Evolutionary conservation across 2,113 vertebrate genomes (phyloP).

Genomic region (Perca flavescens): DNA sequence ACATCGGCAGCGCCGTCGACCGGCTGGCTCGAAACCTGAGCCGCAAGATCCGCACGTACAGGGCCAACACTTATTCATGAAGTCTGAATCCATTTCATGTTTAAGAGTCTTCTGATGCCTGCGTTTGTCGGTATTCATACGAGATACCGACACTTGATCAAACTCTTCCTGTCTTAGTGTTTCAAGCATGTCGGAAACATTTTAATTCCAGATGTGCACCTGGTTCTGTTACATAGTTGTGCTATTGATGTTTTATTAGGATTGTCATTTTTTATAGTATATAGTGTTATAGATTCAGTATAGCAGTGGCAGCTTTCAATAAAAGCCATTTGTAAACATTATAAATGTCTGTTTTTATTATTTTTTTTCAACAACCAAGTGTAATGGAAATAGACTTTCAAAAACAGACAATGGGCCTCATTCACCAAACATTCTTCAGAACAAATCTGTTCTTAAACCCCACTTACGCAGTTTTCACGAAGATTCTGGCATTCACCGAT

Average conservation of each 20-base stretch:
- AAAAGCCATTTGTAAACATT: slow-evolving; percentile 37
- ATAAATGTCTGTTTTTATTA: slow-evolving; percentile 1
- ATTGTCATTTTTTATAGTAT: background rate
- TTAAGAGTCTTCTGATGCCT: accelerated
- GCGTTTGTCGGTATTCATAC: slow-evolving; percentile 34
- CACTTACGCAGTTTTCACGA: too few relatives aligned
- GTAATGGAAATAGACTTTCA: background rate
- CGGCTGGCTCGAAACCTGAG: slow-evolving; percentile 83
- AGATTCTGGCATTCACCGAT: too few relatives aligned
- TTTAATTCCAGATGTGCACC: slow-evolving; percentile 2
- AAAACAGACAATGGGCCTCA: too few relatives aligned
- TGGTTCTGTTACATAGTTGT: slow-evolving; percentile 11
- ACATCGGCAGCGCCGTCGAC: slow-evolving; percentile 82
- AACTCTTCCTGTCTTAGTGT: background rate
- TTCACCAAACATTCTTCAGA: too few relatives aligned
- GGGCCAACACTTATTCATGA: background rate
- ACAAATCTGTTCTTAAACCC: too few relatives aligned
- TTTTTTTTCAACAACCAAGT: background rate
- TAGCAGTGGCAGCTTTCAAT: slow-evolving; percentile 46
- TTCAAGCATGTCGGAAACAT: slow-evolving; percentile 17
- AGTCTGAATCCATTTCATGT: background rate
- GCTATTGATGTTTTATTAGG: background rate
- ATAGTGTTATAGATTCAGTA: slow-evolving; percentile 3
- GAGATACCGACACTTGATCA: background rate
- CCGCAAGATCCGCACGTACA: slow-evolving; percentile 77